Evolutionary conservation across 2,888 invertebrate species (phyloP).

Genomic region (Empis livida): DNA sequence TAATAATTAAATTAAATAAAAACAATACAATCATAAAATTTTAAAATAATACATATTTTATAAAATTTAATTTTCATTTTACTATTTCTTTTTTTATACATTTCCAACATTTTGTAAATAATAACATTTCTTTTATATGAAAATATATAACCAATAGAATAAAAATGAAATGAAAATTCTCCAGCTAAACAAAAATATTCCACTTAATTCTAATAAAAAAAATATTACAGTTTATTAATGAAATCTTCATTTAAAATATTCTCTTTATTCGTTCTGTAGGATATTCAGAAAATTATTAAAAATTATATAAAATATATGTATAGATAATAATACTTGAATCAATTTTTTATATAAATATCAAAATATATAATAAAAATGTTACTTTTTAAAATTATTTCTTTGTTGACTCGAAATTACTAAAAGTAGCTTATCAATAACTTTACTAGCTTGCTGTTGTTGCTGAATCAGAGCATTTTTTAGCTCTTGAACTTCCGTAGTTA

Average conservation of each 20-base stretch:
- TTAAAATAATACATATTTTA: neutral
- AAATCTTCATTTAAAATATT: neutral
- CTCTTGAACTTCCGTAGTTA: slow-evolving; percentile 56
- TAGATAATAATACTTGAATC: neutral
- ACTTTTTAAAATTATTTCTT: slow-evolving; percentile 33
- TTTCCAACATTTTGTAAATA: neutral
- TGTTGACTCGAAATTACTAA: slow-evolving; percentile 34
- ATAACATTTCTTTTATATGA: neutral
- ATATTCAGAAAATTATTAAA: neutral
- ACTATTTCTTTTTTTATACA: neutral
- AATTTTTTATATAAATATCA: neutral
- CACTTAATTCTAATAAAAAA: neutral
- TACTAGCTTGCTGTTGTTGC: slow-evolving; percentile 37
- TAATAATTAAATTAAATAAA: neutral
- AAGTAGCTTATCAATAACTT: slow-evolving; percentile 35
- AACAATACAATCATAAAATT: neutral
- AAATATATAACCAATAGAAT: neutral
- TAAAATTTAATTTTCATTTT: neutral
- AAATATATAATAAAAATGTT: slow-evolving; percentile 3
- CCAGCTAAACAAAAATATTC: too few species aligned
- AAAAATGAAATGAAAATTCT: too few species aligned
- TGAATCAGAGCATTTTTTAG: slow-evolving; percentile 43
- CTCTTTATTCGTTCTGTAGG: neutral
- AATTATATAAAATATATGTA: neutral
- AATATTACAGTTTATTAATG: neutral